Conservation (phyloP, 2,113 vertebrate genomes). For the Sciurus niger region DNA sequence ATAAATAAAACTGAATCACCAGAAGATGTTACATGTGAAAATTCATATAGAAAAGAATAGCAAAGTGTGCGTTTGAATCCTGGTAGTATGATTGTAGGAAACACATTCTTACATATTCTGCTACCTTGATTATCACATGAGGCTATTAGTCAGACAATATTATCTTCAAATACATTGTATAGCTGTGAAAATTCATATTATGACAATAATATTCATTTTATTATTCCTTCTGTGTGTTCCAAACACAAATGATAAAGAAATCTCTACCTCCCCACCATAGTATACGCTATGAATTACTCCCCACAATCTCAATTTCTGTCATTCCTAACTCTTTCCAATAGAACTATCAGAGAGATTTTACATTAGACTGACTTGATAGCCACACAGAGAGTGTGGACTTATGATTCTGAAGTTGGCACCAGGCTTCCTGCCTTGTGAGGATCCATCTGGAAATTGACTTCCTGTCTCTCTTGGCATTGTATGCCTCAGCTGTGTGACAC, state of each 20-base stretch:
- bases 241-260: neutral
- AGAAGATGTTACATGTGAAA: neutral
- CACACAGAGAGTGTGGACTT: neutral
- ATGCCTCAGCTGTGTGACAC: neutral
- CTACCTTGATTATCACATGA: neutral
- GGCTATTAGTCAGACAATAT: conserved; percentile 40
- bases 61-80: neutral
- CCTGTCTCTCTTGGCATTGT: conserved; percentile 15
- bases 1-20: neutral
- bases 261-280: neutral
- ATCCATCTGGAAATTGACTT: conserved; percentile 55
- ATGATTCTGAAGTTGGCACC: neutral
- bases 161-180: neutral
- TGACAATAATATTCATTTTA: neutral
- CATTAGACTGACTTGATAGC: neutral
- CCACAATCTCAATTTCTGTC: neutral
- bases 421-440: neutral
- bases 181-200: neutral
- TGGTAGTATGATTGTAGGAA: neutral
- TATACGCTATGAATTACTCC: neutral
- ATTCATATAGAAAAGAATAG: neutral
- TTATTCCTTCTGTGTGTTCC: neutral
- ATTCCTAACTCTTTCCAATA: neutral
- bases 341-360: conserved; percentile 32
- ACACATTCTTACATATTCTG: neutral